These are phyloP conservation scores for Saturnia pavonia DNA, from an alignment of 2,888 invertebrate species.

Conservation along the genomic window DNA sequence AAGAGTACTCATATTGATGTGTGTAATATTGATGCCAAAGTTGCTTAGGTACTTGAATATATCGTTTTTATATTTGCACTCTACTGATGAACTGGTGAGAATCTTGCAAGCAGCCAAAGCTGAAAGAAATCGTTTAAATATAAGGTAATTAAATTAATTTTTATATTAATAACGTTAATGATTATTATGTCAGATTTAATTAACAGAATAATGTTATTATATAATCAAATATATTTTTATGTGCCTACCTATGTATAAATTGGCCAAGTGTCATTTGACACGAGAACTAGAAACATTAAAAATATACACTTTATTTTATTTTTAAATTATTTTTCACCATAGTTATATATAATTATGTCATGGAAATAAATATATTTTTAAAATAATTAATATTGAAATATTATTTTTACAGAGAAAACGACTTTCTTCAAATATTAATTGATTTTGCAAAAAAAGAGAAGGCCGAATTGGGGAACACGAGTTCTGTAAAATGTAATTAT, in stretches of 20 bases:
- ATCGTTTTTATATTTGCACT: slow-evolving; percentile 61
- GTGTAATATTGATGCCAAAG: slow-evolving; percentile 62
- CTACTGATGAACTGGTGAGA: slow-evolving; percentile 56
- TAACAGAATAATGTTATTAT: too few relatives aligned
- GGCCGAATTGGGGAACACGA: slow-evolving; percentile 38
- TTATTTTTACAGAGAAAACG: slow-evolving; percentile 61
- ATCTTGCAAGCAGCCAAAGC: slow-evolving; percentile 68
- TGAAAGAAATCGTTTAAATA: slow-evolving; percentile 54
- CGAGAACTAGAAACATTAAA: too few relatives aligned
- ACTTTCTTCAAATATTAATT: slow-evolving; percentile 74
- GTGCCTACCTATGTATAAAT: too few relatives aligned
- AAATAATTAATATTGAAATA: background rate
- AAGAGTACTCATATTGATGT: slow-evolving; percentile 52
- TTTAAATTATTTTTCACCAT: too few relatives aligned
- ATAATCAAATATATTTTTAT: too few relatives aligned
- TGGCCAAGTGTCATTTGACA: too few relatives aligned
- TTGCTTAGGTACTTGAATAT: slow-evolving; percentile 55
- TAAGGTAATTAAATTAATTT: slow-evolving; percentile 48
- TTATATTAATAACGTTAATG: background rate
- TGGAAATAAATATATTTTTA: background rate
- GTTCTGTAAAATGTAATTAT: slow-evolving; percentile 47
- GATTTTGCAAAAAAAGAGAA: slow-evolving; percentile 70
- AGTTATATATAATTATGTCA: background rate
- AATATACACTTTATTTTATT: too few relatives aligned
- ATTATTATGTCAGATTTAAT: background rate